Evolutionary conservation across 1,140 invertebrate genomes (phyloP), one percentile per base, ranked within the genome.

Genomic region (Drosophila rufa): DNA sequence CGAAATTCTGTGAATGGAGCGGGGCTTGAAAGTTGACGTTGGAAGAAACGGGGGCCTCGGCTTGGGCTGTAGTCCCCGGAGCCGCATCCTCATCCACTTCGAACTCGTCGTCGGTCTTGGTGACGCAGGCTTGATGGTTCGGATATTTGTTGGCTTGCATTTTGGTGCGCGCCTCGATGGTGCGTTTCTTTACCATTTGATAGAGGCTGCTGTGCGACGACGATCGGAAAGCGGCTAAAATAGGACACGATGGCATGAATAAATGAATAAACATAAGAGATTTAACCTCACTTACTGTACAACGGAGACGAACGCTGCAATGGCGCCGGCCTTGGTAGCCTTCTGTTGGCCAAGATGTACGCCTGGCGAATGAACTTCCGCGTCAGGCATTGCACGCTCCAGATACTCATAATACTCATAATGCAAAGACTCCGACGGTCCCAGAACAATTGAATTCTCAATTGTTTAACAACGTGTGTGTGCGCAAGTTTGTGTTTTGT

Each of bases 131-230:
- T 53, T 84, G 76, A 33, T 91, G 67, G 70, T 92, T 92, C 8
- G 91, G 86, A 79, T 86, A 83, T 25, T 56, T 56, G 15, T 56
- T 56, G 19, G 53, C 53, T 40, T 56, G 53, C 36, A 56, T n/a
- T 40, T 56, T 56, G 53, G 14, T 56, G 14, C 53, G 36, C 2
- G 53, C 53, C 53, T 56, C 53, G 1, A 56, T 40, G 14, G 53
- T 56, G 36, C 53, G 53, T 56, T 40, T 92, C 71, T 91, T 92
- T 76, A 92, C 91, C 91, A 91, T 92, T 85, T 92, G 75, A 91
- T 82, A 91, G 47, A 92, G 69, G 50, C 69, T 82, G 69, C 79
- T 87, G 82, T 87, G 87, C 6, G 73, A 75, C 19, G 78, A 30
- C 4, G 27, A 42, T 12, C 91, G 84, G n/a, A 40, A 43, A 33